These are phyloP conservation scores for Pseudopipra pipra DNA, from an alignment of 2,113 vertebrate species.

Conservation along the genomic window DNA sequence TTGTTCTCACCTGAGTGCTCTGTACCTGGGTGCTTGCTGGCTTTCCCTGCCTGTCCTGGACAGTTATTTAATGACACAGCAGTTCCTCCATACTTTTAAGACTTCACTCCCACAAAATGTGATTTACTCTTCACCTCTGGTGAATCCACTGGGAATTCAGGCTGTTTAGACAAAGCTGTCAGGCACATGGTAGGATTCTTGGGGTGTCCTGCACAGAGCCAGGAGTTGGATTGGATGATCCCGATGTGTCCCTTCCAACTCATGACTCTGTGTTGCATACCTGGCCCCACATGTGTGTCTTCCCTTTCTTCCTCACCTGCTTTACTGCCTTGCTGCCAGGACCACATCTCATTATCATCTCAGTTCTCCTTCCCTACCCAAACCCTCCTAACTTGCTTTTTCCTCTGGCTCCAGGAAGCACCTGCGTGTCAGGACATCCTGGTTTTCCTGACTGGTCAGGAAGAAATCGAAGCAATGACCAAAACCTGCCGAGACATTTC, in stretches of 20 bases:
- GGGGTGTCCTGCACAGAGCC: no score
- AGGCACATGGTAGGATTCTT: no score
- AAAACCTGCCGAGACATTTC: conserved; percentile 91
- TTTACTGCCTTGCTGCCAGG: not conserved
- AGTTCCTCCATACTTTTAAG: not conserved
- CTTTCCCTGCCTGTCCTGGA: not conserved
- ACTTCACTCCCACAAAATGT: not conserved
- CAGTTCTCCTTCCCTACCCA: not conserved
- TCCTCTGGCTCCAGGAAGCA: conserved; percentile 75
- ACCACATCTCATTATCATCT: not conserved
- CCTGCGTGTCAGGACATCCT: conserved; percentile 89
- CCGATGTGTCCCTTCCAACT: no score
- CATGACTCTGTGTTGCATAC: not conserved
- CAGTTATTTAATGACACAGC: not conserved
- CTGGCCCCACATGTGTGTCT: fast-evolving
- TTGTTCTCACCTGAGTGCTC: not conserved
- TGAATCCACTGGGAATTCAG: not conserved
- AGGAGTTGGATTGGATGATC: no score
- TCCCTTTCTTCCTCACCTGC: not conserved
- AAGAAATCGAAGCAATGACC: conserved; percentile 95
- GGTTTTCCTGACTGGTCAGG: conserved; percentile 96
- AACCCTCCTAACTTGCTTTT: not conserved
- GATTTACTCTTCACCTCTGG: not conserved
- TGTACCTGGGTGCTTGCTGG: not conserved
- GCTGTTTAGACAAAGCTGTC: not conserved